phyloP scores from a whole-genome alignment of 2,888 invertebrate species.

The Ennomos erosarius region DNA sequence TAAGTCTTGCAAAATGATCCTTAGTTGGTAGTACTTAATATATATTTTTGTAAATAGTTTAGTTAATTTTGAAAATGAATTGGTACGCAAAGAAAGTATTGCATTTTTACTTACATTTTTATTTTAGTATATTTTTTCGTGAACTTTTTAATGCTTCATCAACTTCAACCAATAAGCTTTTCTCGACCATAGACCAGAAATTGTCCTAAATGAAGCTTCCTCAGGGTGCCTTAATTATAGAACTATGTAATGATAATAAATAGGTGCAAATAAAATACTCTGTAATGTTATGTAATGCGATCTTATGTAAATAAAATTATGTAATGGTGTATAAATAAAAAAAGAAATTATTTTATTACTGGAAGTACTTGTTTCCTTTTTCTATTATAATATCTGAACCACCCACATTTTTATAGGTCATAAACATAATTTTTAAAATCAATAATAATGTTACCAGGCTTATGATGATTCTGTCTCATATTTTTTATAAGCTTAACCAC shows the following conservation, averaged over 20 bases:
- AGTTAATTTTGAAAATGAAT: constrained; percentile 1
- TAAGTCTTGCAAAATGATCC: constrained; percentile 1
- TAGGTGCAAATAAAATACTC: constrained; percentile 81
- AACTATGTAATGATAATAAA: constrained; percentile 47
- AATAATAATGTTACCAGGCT: no score
- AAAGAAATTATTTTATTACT: constrained; percentile 83
- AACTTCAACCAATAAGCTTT: no score
- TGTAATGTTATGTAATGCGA: constrained; percentile 68
- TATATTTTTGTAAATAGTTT: constrained; percentile 22
- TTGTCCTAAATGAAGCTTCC: constrained; percentile 59
- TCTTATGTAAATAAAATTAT: constrained; percentile 74
- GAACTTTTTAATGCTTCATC: no score
- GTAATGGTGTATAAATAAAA: constrained; percentile 69
- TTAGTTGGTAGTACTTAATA: constrained; percentile 18
- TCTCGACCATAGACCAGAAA: constrained; percentile 38
- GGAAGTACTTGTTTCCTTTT: constrained; percentile 51
- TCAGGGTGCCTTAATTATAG: constrained; percentile 74
- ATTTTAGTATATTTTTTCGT: constrained; percentile 12
- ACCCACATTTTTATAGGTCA: neutral
- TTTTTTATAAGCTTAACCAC: no score
- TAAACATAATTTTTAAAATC: no score
- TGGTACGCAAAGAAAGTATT: neutral
- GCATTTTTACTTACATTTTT: neutral
- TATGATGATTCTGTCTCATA: no score
- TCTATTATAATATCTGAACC: no score